A percentile compares a stretch with the other conserved stretches of the same genome.
Evolutionary conservation across 1,140 invertebrate species (phyloP).

Genomic region (Uloborus diversus): DNA sequence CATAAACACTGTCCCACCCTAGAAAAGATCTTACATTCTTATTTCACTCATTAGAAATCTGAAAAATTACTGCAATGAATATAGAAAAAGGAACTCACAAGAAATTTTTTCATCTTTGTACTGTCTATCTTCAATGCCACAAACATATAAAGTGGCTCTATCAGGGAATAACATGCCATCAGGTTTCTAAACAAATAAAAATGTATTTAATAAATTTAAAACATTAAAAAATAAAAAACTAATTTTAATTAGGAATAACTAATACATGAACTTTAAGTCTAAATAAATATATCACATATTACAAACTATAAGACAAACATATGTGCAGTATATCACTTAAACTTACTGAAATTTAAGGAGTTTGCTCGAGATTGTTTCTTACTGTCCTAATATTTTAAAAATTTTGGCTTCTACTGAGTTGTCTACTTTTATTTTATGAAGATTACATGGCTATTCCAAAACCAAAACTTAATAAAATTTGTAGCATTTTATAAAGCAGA

Average conservation of each 20-base stretch:
- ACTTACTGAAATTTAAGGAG: too few relatives aligned
- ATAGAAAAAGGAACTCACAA: conserved; percentile 70
- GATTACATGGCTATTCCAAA: too few relatives aligned
- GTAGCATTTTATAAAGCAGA: too few relatives aligned
- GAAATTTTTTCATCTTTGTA: conserved; percentile 99
- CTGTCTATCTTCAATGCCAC: conserved; percentile 97
- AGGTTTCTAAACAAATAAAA: conserved; percentile 61
- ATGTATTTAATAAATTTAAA: conserved; percentile 17
- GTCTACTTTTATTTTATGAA: too few relatives aligned
- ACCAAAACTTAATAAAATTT: too few relatives aligned
- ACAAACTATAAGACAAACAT: neutral
- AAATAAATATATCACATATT: neutral
- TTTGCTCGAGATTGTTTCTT: too few relatives aligned
- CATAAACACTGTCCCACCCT: conserved; percentile 99
- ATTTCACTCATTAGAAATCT: too few relatives aligned
- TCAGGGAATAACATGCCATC: conserved; percentile 67
- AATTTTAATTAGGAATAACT: neutral
- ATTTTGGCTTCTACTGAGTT: too few relatives aligned
- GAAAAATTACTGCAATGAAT: neutral
- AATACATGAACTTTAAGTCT: neutral
- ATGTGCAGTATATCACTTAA: too few relatives aligned
- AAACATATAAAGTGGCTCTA: conserved; percentile 70
- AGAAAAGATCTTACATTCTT: too few relatives aligned
- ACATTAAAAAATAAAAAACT: neutral
- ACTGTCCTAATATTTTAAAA: too few relatives aligned